Conservation (phyloP, 1,140 invertebrate genomes). For the Drosophila mayri region DNA sequence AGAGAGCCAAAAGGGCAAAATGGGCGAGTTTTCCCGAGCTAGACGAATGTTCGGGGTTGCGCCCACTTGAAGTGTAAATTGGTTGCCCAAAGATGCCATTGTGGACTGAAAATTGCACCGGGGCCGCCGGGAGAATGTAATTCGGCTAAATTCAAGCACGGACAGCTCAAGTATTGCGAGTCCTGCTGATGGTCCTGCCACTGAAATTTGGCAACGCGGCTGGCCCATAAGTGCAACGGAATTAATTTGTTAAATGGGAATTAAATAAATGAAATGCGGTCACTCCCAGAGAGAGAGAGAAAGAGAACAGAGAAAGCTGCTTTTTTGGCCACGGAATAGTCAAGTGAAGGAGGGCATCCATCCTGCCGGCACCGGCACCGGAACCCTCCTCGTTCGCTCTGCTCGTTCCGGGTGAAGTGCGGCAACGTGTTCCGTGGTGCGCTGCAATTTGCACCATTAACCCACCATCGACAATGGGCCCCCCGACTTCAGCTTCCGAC, state of each 20-base stretch:
- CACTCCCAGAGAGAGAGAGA: slow-evolving; percentile 19
- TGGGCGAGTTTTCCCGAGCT: slow-evolving; percentile 4
- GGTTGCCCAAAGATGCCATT: slow-evolving; percentile 59
- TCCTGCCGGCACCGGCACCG: not conserved
- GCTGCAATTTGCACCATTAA: slow-evolving; percentile 52
- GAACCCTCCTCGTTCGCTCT: not conserved
- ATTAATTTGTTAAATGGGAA: slow-evolving; percentile 65
- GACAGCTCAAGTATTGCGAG: slow-evolving; percentile 45
- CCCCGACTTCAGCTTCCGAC: slow-evolving; percentile 24
- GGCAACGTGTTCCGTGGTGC: slow-evolving; percentile 30
- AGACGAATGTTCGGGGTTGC: slow-evolving; percentile 35
- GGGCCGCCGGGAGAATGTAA: slow-evolving; percentile 20
- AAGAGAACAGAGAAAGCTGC: slow-evolving; percentile 4
- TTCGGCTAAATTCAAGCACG: slow-evolving; percentile 34
- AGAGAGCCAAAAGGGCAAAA: slow-evolving; percentile 7
- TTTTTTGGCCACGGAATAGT: slow-evolving; percentile 14
- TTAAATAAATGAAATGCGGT: slow-evolving; percentile 55
- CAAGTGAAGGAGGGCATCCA: slow-evolving; percentile 5
- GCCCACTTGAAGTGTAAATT: slow-evolving; percentile 60
- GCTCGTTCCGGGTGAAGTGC: slow-evolving; percentile 23
- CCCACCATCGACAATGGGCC: slow-evolving; percentile 43
- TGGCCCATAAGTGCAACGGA: slow-evolving; percentile 38
- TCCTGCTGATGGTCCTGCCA: slow-evolving; percentile 33
- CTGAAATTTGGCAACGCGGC: slow-evolving; percentile 69
- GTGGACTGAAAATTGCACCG: slow-evolving; percentile 34